These are phyloP conservation scores for Sialia sialis DNA, from an alignment of 2,113 vertebrate species.

Conservation along the genomic window DNA sequence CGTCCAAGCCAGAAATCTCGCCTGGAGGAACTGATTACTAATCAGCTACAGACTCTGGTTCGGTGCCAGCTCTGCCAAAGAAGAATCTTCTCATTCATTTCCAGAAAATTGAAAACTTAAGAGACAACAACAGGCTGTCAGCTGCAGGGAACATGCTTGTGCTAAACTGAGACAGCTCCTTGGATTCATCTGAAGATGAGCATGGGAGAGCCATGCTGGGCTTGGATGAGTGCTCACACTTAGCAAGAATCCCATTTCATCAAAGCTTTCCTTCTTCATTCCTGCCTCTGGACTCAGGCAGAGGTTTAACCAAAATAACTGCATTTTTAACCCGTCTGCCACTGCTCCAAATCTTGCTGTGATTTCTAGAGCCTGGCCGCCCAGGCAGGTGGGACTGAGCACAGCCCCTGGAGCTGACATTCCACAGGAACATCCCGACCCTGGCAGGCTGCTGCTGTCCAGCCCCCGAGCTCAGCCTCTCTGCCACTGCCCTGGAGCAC, in stretches of 20 bases:
- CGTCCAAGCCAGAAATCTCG: neutral
- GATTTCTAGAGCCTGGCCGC: neutral
- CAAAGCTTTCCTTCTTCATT: fast-evolving
- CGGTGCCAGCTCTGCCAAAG: neutral
- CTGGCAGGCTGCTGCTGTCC: neutral
- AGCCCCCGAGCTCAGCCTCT: neutral
- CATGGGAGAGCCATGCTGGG: neutral
- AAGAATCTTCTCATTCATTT: neutral
- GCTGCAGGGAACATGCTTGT: neutral
- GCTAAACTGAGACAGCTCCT: neutral
- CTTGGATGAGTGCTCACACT: neutral
- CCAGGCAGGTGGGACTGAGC: neutral
- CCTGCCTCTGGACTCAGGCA: neutral
- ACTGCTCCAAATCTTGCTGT: neutral
- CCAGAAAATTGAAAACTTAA: neutral
- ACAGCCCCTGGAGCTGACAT: neutral
- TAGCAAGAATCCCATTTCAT: neutral
- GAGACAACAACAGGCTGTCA: neutral
- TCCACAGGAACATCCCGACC: fast-evolving
- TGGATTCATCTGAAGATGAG: neutral
- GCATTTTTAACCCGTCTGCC: neutral
- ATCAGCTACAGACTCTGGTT: neutral
- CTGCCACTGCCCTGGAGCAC: neutral
- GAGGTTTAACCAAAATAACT: neutral
- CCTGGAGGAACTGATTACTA: neutral